Evolutionary conservation across 2,888 invertebrate species (phyloP), one percentile per base, ranked within the genome.

Genomic region (Lepidocyrtoides sp.): DNA sequence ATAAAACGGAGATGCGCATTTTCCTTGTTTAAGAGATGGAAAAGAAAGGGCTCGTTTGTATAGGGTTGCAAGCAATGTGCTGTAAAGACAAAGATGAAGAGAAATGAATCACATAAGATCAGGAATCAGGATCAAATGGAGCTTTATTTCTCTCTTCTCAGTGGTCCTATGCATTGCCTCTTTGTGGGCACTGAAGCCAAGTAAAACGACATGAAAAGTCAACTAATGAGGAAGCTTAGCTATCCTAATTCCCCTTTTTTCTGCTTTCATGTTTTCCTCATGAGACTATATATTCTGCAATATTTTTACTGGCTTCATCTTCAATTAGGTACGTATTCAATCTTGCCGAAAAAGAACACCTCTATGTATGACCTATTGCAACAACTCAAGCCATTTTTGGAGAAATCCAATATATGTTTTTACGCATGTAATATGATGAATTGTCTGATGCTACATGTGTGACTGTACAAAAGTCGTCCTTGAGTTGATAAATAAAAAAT

Each of bases 211-310:
- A 66, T 83, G 66, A 83, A 48, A 83, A 83, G 66, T 41, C 26
- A 26, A 20, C 32, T 84, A 84, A 84, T 69, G 69, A 84, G 84
- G 51, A 69, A 69, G 69, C 69, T 20, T 82, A 36, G 77, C 57
- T 36, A 10, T n/a, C 10, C 29, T 81, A 44, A 44, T 41, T 66
- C 29, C 17, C 51, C 63, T 84, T 48, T 41, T 12, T 32, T 84
- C 51, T 20, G 3, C n/a, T 81, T 57, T 57, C 12, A 32, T 72
- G 20, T 20, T 32, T 26, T 12, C 7, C 66, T 23, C 12, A 57
- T 57, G 36, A 32, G 66, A n/a, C 0, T 2, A 29, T 63, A 26
- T 44, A 12, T 12, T 20, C 36, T 23, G 12, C 10, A 20, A 20
- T 20, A 8, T 17, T 51, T 69, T 26, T n/a, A 23, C 5, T 26